These are phyloP conservation scores for Heliconius charithonia DNA, from an alignment of 2,888 invertebrate species.

Conservation along the genomic window DNA sequence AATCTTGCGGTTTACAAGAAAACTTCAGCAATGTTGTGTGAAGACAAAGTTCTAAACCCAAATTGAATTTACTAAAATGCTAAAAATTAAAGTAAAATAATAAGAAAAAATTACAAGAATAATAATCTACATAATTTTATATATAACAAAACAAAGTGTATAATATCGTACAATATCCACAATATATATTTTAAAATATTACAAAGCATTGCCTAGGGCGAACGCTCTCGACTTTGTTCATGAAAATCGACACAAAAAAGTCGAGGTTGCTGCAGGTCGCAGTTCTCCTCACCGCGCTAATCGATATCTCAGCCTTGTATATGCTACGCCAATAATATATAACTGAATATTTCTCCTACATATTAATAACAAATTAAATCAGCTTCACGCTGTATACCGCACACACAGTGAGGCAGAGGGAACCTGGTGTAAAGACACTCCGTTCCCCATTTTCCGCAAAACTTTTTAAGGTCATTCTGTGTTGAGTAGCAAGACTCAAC, in stretches of 20 bases:
- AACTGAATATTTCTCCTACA: not conserved
- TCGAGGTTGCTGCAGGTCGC: constrained; percentile 23
- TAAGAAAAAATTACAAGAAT: not conserved
- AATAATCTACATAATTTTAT: not conserved
- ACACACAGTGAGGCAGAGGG: too few relatives aligned
- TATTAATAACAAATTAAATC: not conserved
- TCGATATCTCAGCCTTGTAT: constrained; percentile 29
- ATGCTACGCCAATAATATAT: constrained; percentile 11
- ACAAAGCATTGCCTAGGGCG: not conserved
- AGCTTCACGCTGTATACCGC: too few relatives aligned
- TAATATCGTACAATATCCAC: not conserved
- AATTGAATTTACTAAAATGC: too few relatives aligned
- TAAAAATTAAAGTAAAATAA: too few relatives aligned
- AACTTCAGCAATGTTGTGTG: too few relatives aligned
- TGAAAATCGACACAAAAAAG: constrained; percentile 16
- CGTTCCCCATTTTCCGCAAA: too few relatives aligned
- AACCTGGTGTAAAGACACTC: too few relatives aligned
- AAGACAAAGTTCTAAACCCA: too few relatives aligned
- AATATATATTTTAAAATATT: not conserved
- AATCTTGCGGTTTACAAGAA: too few relatives aligned
- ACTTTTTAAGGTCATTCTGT: too few relatives aligned
- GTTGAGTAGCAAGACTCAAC: too few relatives aligned
- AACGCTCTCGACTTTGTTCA: constrained; percentile 19
- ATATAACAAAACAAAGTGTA: not conserved
- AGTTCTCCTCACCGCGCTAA: constrained; percentile 23